These are phyloP conservation scores for Syncerus caffer DNA, from an alignment of 2,797 vertebrate genomes.

Conservation along the genomic window DNA sequence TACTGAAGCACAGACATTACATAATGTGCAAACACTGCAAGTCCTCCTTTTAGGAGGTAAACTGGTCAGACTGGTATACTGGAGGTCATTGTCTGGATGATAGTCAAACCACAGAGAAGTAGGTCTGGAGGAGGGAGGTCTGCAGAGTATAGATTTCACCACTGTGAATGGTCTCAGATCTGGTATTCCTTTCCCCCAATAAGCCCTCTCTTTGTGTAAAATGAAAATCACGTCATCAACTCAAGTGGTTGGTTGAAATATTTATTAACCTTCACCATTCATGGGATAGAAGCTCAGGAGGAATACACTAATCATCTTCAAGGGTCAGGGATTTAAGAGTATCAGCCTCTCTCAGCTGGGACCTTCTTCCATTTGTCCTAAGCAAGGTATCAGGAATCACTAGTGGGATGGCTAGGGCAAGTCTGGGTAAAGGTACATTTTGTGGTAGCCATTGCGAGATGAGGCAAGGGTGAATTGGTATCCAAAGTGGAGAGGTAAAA, in stretches of 20 bases:
- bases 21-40: conserved; percentile 82
- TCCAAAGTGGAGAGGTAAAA: background rate
- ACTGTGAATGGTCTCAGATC: conserved; percentile 74
- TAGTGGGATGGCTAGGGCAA: background rate
- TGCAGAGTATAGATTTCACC: background rate
- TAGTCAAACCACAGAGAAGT: conserved; percentile 78
- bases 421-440: background rate
- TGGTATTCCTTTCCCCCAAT: conserved; percentile 71
- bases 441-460: background rate
- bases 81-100: conserved; percentile 80
- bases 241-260: background rate
- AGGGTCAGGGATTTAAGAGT: background rate
- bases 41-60: conserved; percentile 63
- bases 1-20: conserved; percentile 84
- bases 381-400: background rate
- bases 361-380: background rate
- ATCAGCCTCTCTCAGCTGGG: background rate
- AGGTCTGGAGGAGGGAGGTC: conserved; percentile 66
- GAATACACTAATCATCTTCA: background rate
- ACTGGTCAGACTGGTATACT: conserved; percentile 64
- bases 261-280: background rate
- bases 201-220: conserved; percentile 70
- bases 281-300: background rate
- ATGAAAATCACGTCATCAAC: background rate
- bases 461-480: background rate